These are phyloP conservation scores for Cantharis rufa DNA, from an alignment of 2,888 invertebrate species.

Conservation along the genomic window DNA sequence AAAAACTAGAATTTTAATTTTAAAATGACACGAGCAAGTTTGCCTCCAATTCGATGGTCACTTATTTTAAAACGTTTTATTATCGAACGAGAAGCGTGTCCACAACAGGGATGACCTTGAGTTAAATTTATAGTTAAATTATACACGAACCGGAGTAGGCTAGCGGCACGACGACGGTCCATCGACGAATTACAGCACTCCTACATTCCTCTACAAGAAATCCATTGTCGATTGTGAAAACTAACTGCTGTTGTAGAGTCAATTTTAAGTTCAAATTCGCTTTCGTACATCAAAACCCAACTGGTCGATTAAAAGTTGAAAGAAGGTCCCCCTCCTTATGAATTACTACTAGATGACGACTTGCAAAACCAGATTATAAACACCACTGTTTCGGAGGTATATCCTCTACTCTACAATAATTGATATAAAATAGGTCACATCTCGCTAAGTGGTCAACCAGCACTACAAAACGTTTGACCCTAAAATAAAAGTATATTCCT, in stretches of 20 bases:
- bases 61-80: slow-evolving; percentile 27
- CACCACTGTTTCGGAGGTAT: background rate
- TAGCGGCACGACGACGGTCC: slow-evolving; percentile 33
- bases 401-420: background rate
- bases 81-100: slow-evolving; percentile 33
- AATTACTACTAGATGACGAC: background rate
- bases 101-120: slow-evolving; percentile 43
- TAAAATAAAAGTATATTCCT: background rate
- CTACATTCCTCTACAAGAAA: slow-evolving; percentile 32
- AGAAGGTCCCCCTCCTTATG: background rate
- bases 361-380: background rate
- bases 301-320: background rate
- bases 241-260: background rate
- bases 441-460: background rate
- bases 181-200: slow-evolving; percentile 35
- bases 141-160: slow-evolving; percentile 36
- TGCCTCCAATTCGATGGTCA: slow-evolving; percentile 16
- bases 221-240: slow-evolving; percentile 3
- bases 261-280: background rate
- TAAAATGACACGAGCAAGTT: slow-evolving; percentile 1
- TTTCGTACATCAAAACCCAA: background rate
- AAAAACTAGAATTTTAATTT: slow-evolving; percentile 9
- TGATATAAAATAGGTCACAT: background rate
- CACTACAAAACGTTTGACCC: background rate
- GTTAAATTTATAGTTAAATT: slow-evolving; percentile 44